Evolutionary conservation across 2,888 invertebrate species (phyloP), one percentile per base, ranked within the genome.

Genomic region (Hipparchia sbordonii): DNA sequence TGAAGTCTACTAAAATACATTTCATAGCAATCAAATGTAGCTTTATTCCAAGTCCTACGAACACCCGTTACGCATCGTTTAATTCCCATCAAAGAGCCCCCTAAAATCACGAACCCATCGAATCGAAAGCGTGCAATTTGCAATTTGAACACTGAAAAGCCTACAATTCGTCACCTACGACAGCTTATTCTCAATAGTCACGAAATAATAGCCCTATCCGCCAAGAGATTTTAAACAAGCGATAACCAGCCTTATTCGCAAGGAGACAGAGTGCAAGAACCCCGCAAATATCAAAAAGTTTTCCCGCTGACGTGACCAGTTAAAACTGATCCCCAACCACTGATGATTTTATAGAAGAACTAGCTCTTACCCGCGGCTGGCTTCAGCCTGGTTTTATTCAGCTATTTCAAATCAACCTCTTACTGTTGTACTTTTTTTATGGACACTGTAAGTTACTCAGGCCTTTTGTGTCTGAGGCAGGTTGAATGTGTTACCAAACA

Each of bases 91-190:
- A 70, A 63, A 67, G 70, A 70, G 63, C 67, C 45, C 12, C 48
- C 51, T 68, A 60, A 70, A 68, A 72, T 68, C 60, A 63, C 68
- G 61, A 39, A 60, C 10, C 68, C 6, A 54, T 63, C 46, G 60
- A 74, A 73, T 62, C 39, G 57, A 59, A 72, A 63, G 67, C 70
- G 69, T 68, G 70, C 74, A 78, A 74, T 87, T 87, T 85, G 85
- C 85, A 84, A 81, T 79, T 23, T 79, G 83, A 86, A 86, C 85
- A 84, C 79, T 85, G 87, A 87, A 91, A 89, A 89, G 89, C 89
- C 88, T 88, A 89, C 89, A 89, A 92, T 91, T 89, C 87, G 89
- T 92, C 92, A 91, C 89, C 82, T 86, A 87, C 85, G 89, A 89
- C 88, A 87, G 89, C 87, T 86, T 89, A 89, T 88, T 89, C 89